These are phyloP conservation scores for Eupithecia subumbrata DNA, from an alignment of 2,888 invertebrate genomes.

Conservation along the genomic window DNA sequence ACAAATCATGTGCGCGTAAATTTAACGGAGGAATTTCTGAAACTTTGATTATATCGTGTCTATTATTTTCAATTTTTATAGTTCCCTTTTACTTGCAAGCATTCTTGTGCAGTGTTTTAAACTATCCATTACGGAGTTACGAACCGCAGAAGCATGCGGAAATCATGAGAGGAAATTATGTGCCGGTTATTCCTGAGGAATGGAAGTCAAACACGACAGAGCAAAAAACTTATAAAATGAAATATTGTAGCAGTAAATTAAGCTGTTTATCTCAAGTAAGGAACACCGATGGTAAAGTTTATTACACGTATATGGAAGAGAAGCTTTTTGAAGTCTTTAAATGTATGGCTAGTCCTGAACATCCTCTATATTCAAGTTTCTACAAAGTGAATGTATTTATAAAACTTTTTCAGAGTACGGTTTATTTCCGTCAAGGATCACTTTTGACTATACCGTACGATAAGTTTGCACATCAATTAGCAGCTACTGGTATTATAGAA, in stretches of 20 bases:
- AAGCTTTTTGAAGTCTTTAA: conserved; percentile 38
- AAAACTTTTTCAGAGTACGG: conserved; percentile 40
- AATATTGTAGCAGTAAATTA: conserved; percentile 42
- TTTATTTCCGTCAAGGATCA: conserved; percentile 57
- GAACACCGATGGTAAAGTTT: conserved; percentile 27
- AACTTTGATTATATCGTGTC: conserved; percentile 43
- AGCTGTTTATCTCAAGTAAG: conserved; percentile 49
- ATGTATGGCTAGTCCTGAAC: conserved; percentile 45
- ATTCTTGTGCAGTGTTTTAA: conserved; percentile 48
- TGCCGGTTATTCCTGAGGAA: conserved; percentile 33
- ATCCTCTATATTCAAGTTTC: conserved; percentile 29
- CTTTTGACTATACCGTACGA: conserved; percentile 40
- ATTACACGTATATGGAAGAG: conserved; percentile 47
- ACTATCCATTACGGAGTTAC: conserved; percentile 47
- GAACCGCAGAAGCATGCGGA: conserved; percentile 45
- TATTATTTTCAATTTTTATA: conserved; percentile 52
- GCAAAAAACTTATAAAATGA: not conserved
- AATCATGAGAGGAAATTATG: conserved; percentile 37
- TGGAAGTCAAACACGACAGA: conserved; percentile 9
- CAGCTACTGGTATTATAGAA: conserved; percentile 46
- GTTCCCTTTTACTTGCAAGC: conserved; percentile 53
- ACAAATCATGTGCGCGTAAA: conserved; percentile 42
- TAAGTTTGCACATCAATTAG: conserved; percentile 33
- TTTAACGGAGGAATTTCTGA: conserved; percentile 43
- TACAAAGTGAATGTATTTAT: conserved; percentile 47